Conservation (phyloP, 2,797 vertebrate genomes). For the Tarsius wallacei region DNA sequence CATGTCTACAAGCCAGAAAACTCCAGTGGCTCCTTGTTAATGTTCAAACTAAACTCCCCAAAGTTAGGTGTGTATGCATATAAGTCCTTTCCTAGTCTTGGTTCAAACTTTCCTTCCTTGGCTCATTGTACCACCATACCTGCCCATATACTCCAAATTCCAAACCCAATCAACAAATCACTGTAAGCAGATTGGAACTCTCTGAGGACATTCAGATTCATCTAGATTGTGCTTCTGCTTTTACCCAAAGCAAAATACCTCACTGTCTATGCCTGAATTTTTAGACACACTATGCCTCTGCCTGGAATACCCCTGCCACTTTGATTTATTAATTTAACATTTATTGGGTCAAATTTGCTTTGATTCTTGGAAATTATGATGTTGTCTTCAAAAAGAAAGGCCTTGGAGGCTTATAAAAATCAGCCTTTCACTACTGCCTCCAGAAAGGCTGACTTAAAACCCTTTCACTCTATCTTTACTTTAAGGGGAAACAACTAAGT, state of each 20-base stretch:
- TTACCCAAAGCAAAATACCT: neutral
- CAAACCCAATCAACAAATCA: neutral
- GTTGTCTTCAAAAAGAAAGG: neutral
- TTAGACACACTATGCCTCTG: neutral
- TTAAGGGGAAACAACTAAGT: neutral
- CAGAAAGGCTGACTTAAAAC: neutral
- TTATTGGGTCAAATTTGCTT: neutral
- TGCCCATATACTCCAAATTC: neutral
- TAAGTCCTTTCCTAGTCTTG: neutral
- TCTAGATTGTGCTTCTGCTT: neutral
- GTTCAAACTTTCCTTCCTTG: neutral
- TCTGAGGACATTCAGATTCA: neutral
- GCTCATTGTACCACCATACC: neutral
- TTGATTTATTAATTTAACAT: neutral
- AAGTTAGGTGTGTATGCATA: neutral
- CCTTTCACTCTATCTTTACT: neutral
- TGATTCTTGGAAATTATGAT: neutral
- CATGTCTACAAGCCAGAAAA: neutral
- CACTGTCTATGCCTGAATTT: fast-evolving
- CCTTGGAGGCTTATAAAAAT: neutral
- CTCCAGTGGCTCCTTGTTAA: neutral
- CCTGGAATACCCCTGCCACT: neutral
- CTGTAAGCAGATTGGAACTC: neutral
- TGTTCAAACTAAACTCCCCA: neutral
- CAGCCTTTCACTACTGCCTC: neutral